Percentiles rank a stretch among this genome's conserved stretches.
Evolutionary conservation across 2,888 invertebrate species (phyloP).

Genomic region (Eupeodes luniger): DNA sequence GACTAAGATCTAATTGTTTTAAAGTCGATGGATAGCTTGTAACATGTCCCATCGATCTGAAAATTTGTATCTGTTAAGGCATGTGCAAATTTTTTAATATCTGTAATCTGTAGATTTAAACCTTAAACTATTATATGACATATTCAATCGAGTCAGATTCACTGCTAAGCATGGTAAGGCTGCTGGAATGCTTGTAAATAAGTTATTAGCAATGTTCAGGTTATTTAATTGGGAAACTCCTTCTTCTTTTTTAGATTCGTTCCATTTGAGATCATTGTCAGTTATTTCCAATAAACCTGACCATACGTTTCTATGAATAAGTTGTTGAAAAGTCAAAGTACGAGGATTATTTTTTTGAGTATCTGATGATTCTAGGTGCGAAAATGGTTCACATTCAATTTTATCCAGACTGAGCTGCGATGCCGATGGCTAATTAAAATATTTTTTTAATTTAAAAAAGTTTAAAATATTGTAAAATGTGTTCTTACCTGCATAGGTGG

Average conservation of each 20-base stretch:
- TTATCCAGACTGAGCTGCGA: conserved; percentile 82
- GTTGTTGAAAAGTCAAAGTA: conserved; percentile 83
- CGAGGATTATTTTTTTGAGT: conserved; percentile 78
- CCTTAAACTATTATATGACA: conserved; percentile 93
- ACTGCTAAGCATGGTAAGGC: conserved; percentile 96
- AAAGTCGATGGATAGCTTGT: conserved; percentile 95
- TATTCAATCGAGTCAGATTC: conserved; percentile 92
- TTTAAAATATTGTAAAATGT: neutral
- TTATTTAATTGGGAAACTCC: conserved; percentile 88
- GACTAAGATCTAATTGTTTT: conserved; percentile 96
- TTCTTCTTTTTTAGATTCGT: conserved; percentile 85
- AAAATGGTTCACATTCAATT: conserved; percentile 80
- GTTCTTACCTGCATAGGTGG: conserved; percentile 81
- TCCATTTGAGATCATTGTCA: conserved; percentile 87
- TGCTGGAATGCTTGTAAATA: conserved; percentile 93
- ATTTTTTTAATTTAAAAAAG: neutral
- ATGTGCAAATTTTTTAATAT: neutral
- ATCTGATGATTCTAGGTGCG: conserved; percentile 78
- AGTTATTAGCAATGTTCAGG: conserved; percentile 95
- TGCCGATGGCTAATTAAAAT: conserved; percentile 78
- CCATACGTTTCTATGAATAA: conserved; percentile 92
- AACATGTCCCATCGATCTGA: conserved; percentile 92
- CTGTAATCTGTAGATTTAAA: conserved; percentile 62
- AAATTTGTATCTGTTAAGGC: neutral
- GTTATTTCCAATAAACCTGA: conserved; percentile 88